A percentile compares a stretch with the other conserved stretches of the same genome.
phyloP scores from a whole-genome alignment of 2,888 invertebrate species.

The Amphiduros pacificus region DNA sequence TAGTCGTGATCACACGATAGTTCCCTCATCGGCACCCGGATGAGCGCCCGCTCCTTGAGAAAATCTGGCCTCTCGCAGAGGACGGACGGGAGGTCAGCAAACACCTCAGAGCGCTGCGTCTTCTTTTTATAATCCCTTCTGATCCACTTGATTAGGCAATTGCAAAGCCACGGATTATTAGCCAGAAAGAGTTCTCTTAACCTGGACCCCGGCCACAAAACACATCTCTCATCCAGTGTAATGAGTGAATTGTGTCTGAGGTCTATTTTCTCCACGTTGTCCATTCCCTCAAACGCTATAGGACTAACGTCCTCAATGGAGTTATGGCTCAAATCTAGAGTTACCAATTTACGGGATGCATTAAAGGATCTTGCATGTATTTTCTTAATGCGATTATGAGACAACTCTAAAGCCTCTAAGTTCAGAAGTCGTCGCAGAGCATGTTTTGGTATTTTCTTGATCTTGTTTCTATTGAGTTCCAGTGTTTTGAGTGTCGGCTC shows the following conservation, averaged over 20 bases:
- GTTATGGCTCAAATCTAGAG: conserved; percentile 23
- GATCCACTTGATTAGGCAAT: conserved; percentile 26
- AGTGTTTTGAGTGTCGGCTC: conserved; percentile 17
- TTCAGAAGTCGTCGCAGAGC: conserved; percentile 8
- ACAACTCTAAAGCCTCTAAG: conserved; percentile 17
- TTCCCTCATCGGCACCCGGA: conserved; percentile 10
- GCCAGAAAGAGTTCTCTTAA: conserved; percentile 17
- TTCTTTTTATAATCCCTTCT: conserved; percentile 12
- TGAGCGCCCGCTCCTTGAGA: conserved; percentile 10
- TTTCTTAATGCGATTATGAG: conserved; percentile 4
- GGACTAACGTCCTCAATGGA: conserved; percentile 18
- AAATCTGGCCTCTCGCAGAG: conserved; percentile 20
- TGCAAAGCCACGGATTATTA: conserved; percentile 28
- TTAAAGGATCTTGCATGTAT: conserved; percentile 16
- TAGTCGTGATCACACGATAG: conserved; percentile 27
- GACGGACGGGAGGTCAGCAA: conserved; percentile 11
- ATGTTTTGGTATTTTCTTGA: conserved; percentile 7
- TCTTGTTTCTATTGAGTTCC: conserved; percentile 21
- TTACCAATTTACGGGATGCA: neutral
- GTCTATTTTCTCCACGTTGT: conserved; percentile 21
- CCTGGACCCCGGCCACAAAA: conserved; percentile 1
- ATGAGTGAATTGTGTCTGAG: conserved; percentile 23
- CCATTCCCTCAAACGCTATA: conserved; percentile 24
- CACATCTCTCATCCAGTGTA: conserved; percentile 24
- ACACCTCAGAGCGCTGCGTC: neutral